These are phyloP conservation scores for Esox niger DNA, from an alignment of 2,113 vertebrate species.

Conservation along the genomic window DNA sequence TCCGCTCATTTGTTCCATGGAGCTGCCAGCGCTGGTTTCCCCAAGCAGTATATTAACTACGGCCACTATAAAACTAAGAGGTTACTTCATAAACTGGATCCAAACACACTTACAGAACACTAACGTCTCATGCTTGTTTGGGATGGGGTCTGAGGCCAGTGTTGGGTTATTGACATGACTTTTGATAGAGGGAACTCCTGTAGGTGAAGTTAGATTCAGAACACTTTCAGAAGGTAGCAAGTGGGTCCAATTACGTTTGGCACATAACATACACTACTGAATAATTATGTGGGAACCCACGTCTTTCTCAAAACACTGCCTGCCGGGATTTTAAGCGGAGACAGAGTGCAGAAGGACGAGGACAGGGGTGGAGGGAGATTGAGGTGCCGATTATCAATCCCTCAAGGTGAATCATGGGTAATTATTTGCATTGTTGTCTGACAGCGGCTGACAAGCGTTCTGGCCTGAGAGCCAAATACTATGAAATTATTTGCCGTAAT, in stretches of 20 bases:
- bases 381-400: conserved; percentile 70
- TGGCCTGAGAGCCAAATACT: conserved; percentile 84
- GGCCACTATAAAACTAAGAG: conserved; percentile 49
- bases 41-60: conserved; percentile 52
- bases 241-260: neutral
- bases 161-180: conserved; percentile 30
- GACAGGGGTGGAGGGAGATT: conserved; percentile 15
- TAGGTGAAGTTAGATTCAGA: neutral
- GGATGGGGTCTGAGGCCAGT: conserved; percentile 29
- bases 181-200: neutral
- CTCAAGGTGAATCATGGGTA: conserved; percentile 95
- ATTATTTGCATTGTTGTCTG: conserved; percentile 91
- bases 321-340: conserved; percentile 11
- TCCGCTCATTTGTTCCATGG: conserved; percentile 73
- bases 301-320: conserved; percentile 4
- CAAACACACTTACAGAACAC: conserved; percentile 8
- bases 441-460: conserved; percentile 87
- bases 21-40: conserved; percentile 75
- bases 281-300: neutral
- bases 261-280: neutral
- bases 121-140: conserved; percentile 21
- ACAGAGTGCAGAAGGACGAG: conserved; percentile 26
- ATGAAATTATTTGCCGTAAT: conserved; percentile 96
- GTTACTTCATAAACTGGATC: conserved; percentile 45
- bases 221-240: neutral